Conservation (phyloP, 2,888 invertebrate species). For the Geotrupes spiniger region DNA sequence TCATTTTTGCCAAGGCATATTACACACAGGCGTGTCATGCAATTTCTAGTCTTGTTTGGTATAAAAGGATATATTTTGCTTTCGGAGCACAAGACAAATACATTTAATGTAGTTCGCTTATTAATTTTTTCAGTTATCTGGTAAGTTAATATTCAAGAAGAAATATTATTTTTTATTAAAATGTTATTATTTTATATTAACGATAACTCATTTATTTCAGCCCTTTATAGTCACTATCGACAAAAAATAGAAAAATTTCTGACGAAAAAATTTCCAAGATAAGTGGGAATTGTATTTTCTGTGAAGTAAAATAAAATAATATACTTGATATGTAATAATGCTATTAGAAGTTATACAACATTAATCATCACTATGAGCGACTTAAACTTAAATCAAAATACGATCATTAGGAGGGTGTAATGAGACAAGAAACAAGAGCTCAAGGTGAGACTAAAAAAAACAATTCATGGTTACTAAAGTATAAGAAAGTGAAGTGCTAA, state of each 20-base stretch:
- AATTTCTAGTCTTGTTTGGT: too few species aligned
- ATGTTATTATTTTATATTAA: slow-evolving; percentile 6
- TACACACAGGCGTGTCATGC: too few species aligned
- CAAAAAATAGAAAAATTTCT: slow-evolving; percentile 3
- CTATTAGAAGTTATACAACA: slow-evolving; percentile 19
- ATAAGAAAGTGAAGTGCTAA: slow-evolving; percentile 24
- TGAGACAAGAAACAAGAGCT: slow-evolving; percentile 28
- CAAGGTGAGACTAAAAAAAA: slow-evolving; percentile 26
- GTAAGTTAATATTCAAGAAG: slow-evolving; percentile 11
- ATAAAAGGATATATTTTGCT: not conserved
- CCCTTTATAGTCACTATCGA: slow-evolving; percentile 10
- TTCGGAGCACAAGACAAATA: not conserved
- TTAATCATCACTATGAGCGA: slow-evolving; percentile 26
- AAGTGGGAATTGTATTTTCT: slow-evolving; percentile 8
- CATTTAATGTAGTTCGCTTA: slow-evolving; percentile 2
- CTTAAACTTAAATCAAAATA: slow-evolving; percentile 30
- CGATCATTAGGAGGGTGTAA: slow-evolving; percentile 27
- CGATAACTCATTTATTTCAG: slow-evolving; percentile 11
- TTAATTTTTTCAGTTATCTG: slow-evolving; percentile 9
- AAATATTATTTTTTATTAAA: slow-evolving; percentile 3
- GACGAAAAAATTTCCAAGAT: slow-evolving; percentile 1
- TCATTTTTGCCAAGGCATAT: too few species aligned
- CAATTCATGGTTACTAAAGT: slow-evolving; percentile 25
- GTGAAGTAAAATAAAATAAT: slow-evolving; percentile 13
- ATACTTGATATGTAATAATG: slow-evolving; percentile 7